phyloP scores from a whole-genome alignment of 2,888 invertebrate species.

The Hydrotaea cyrtoneurina region DNA sequence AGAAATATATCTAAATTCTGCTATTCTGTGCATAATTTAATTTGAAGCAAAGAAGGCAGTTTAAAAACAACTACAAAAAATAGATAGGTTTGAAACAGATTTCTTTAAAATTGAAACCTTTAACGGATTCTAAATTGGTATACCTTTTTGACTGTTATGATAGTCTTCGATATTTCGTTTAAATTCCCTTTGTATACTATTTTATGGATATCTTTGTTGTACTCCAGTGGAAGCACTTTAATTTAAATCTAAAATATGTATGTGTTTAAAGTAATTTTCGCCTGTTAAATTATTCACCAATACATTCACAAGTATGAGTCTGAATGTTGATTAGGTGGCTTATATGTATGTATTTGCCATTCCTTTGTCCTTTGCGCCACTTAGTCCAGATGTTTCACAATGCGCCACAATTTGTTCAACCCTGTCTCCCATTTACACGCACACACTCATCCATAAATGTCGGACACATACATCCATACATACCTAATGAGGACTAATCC shows the following conservation, averaged over 20 bases:
- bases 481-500: constrained; percentile 15
- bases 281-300: background rate
- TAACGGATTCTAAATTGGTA: too few relatives aligned
- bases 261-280: background rate
- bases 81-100: too few relatives aligned
- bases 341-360: background rate
- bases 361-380: background rate
- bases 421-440: background rate
- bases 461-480: background rate
- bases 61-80: too few relatives aligned
- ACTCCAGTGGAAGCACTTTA: background rate
- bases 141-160: too few relatives aligned
- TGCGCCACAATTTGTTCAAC: constrained; percentile 22
- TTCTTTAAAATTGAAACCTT: too few relatives aligned
- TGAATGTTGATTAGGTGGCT: constrained; percentile 1
- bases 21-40: too few relatives aligned
- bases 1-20: too few relatives aligned
- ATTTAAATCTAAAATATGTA: constrained; percentile 2
- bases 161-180: too few relatives aligned
- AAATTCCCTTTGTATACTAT: background rate
- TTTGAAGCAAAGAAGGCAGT: too few relatives aligned
- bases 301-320: background rate
- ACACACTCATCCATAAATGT: background rate
- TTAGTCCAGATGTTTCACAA: background rate
- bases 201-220: background rate